Evolutionary conservation across 1,140 invertebrate species (phyloP).

Genomic region (Neuroterus valhalla): DNA sequence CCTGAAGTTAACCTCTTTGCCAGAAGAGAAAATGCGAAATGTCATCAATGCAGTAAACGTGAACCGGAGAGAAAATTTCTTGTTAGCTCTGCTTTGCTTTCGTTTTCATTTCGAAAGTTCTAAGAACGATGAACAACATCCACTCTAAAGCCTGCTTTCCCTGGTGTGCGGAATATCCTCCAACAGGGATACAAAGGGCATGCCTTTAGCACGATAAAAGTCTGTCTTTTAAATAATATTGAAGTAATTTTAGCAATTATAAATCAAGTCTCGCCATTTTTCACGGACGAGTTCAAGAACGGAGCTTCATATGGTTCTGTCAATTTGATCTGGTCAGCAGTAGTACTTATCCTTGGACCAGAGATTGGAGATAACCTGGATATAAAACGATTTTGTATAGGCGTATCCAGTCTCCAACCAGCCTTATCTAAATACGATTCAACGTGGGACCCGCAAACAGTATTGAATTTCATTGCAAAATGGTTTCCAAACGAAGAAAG

Average conservation of each 20-base stretch:
- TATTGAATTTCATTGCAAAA: conserved; percentile 20
- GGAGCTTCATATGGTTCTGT: conserved; percentile 31
- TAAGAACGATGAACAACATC: conserved; percentile 39
- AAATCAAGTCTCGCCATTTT: conserved; percentile 22
- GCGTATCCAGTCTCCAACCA: conserved; percentile 41
- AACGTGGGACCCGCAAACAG: conserved; percentile 44
- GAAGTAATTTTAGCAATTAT: background rate
- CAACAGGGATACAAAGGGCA: background rate
- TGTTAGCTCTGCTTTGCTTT: conserved; percentile 59
- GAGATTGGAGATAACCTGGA: conserved; percentile 20
- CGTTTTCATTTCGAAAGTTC: conserved; percentile 29
- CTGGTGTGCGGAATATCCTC: background rate
- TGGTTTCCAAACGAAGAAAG: conserved; percentile 41
- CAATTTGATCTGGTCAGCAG: conserved; percentile 33
- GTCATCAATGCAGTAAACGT: conserved; percentile 46
- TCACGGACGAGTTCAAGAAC: conserved; percentile 24
- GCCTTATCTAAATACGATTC: conserved; percentile 45
- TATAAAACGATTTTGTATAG: conserved; percentile 54
- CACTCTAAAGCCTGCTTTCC: background rate
- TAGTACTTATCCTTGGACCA: conserved; percentile 23
- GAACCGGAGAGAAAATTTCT: conserved; percentile 38
- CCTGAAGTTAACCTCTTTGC: conserved; percentile 42
- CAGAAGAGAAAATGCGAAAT: conserved; percentile 38
- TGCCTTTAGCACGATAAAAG: background rate
- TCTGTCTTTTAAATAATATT: background rate